phyloP scores from a whole-genome alignment of 2,888 invertebrate genomes.

The Uropetala carovei region DNA sequence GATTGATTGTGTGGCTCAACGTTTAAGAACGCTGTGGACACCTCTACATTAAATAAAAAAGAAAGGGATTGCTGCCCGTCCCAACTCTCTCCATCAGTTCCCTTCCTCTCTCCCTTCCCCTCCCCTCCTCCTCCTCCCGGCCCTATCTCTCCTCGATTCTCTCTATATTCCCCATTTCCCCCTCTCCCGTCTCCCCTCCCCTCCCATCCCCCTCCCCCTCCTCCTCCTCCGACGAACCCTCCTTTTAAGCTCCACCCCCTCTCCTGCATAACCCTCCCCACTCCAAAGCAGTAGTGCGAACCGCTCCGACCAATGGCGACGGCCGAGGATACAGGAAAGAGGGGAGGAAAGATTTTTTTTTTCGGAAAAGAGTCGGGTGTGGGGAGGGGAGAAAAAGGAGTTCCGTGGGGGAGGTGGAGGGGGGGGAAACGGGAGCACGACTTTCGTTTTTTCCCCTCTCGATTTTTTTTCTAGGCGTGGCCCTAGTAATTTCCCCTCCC shows the following conservation, averaged over 20 bases:
- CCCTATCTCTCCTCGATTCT: too few species aligned
- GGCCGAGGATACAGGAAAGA: not conserved
- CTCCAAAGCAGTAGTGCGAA: not conserved
- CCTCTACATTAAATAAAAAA: not conserved
- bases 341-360: constrained; percentile 4
- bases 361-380: not conserved
- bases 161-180: not conserved
- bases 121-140: too few species aligned
- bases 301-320: not conserved
- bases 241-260: constrained; percentile 6
- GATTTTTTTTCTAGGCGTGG: constrained; percentile 28
- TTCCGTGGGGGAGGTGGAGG: not conserved
- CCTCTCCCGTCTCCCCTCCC: not conserved
- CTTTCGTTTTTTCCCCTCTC: not conserved
- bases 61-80: not conserved
- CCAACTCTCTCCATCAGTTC: not conserved
- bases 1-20: not conserved
- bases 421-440: not conserved
- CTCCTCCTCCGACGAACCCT: not conserved
- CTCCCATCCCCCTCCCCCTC: too few species aligned
- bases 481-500: constrained; percentile 6
- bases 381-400: not conserved
- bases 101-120: too few species aligned
- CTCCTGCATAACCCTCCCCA: not conserved
- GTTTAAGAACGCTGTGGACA: constrained; percentile 8